Evolutionary conservation across 2,888 invertebrate genomes (phyloP), one percentile per base, ranked within the genome.

Genomic region (Pinctada fucata): DNA sequence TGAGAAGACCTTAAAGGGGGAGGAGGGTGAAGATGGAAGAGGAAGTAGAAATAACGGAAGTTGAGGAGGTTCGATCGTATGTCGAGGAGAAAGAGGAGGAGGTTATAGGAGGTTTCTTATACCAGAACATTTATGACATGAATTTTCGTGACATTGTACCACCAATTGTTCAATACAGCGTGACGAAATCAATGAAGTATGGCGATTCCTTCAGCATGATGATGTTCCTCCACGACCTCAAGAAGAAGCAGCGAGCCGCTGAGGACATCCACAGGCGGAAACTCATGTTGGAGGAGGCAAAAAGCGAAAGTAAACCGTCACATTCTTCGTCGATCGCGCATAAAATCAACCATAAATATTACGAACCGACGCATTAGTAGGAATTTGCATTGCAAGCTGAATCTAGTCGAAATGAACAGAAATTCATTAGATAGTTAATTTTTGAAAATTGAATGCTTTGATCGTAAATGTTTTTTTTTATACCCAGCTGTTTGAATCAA

Each of bases 171-270:
- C 74, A 74, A n/a, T 74, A 64, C 51, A 74, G 63, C 51, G 66
- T 74, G 50, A 63, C 45, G 8, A 74, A 74, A 74, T 74, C 74
- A 16, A 74, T 74, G 74, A 74, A 49, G 48, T 74, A 74, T 0
- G 74, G 74, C 1, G 74, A 74, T 50, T 74, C 74, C 1, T 74
- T 74, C 64, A 50, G 74, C n/a, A 74, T 74, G 49, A 74, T 74
- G 74, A 74, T 74, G 74, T 74, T 66, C 67, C 74, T 74, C 2
- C 74, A 74, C 31, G 74, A 74, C 50, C 31, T 74, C 50, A 74
- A 74, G 50, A 65, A 65, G 50, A 74, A 74, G 66, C 74, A 74
- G 66, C 58, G 65, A 31, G 74, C 74, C 3, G 74, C 74, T n/a
- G 74, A 74, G 45, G 74, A 74, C 13, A 74, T 74, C 16, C 10